Evolutionary conservation across 2,888 invertebrate genomes (phyloP).

Genomic region (Crematogaster levior): DNA sequence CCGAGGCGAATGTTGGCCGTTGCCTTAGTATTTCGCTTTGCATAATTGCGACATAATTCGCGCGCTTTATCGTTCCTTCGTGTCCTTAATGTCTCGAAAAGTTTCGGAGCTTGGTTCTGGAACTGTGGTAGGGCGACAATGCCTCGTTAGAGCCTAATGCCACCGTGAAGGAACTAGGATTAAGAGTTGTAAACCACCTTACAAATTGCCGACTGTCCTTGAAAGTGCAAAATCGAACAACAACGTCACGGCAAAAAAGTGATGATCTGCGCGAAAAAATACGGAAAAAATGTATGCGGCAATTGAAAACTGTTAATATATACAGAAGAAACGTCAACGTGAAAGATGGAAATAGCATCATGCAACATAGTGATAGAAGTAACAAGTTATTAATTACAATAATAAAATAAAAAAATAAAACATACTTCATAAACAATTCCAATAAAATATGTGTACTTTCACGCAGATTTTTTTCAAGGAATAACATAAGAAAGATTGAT

Average conservation of each 20-base stretch:
- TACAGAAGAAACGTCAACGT: background rate
- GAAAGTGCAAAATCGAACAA: conserved; percentile 44
- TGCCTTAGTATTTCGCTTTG: conserved; percentile 66
- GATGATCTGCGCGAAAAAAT: background rate
- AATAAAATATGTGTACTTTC: background rate
- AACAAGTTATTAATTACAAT: background rate
- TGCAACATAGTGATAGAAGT: background rate
- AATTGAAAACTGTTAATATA: too few species aligned
- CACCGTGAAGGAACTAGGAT: conserved; percentile 79
- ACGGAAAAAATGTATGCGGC: background rate
- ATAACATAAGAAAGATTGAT: too few species aligned
- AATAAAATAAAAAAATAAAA: background rate
- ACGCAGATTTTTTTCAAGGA: background rate
- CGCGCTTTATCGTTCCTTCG: conserved; percentile 78
- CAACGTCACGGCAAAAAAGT: conserved; percentile 8
- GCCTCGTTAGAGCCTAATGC: conserved; percentile 82
- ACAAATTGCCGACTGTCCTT: conserved; percentile 76
- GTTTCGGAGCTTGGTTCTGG: conserved; percentile 59
- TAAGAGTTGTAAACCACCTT: conserved; percentile 80
- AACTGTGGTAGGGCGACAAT: conserved; percentile 76
- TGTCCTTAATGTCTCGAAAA: conserved; percentile 77
- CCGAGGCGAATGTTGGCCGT: conserved; percentile 30
- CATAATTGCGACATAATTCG: conserved; percentile 79
- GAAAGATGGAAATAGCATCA: background rate
- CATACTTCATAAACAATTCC: background rate